Base-by-base conservation (phyloP, 2,888 invertebrate genomes). In the Galerucella calmariensis region DNA sequence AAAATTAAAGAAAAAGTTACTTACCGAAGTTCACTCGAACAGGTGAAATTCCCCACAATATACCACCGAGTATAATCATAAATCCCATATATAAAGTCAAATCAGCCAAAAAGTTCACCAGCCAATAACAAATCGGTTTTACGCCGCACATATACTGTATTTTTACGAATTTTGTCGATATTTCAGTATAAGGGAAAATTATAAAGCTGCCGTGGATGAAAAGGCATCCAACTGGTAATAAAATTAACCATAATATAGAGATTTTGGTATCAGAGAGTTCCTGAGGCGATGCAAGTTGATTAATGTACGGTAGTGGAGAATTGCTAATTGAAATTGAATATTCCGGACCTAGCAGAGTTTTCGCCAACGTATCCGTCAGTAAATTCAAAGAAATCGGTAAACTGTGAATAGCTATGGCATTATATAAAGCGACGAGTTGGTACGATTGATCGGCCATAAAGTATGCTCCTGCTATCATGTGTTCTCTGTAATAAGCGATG, bases 91-190 rank as follows among this genome's bases (percentile, higher is more conserved):
- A 85, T 8, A 88, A 35, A 0, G 88, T 0, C 6, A 89, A 81
- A 86, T 95, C 94, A 81, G 90, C 90, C 0, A 88, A 2, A 63
- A 91, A 90, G 68, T 90, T 90, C 5, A 90, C 87, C 2, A 88
- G 58, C 95, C 95, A 95, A 85, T 92, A 93, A 10, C 89, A 86
- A 12, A 85, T 80, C 0, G 90, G 88, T 0, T 91, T 87, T 41
- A 93, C 90, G 4, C 94, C 92, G 0, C 91, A 89, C 91, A 93
- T 91, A 35, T 90, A 85, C 86, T 94, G 94, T 53, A 94, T 84
- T 80, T 92, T 92, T 41, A 93, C 92, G 51, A 94, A 89, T 68
- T 91, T 91, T 1, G 89, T 88, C 8, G 85, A 83, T 11, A 91
- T 89, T 86, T 95, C 95, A 70, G 87, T 87, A 78, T 92, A 90